A percentile compares a stretch with the other conserved stretches of the same genome.
Conservation (phyloP, 2,888 invertebrate species). For the Netelia fuscicornis region DNA sequence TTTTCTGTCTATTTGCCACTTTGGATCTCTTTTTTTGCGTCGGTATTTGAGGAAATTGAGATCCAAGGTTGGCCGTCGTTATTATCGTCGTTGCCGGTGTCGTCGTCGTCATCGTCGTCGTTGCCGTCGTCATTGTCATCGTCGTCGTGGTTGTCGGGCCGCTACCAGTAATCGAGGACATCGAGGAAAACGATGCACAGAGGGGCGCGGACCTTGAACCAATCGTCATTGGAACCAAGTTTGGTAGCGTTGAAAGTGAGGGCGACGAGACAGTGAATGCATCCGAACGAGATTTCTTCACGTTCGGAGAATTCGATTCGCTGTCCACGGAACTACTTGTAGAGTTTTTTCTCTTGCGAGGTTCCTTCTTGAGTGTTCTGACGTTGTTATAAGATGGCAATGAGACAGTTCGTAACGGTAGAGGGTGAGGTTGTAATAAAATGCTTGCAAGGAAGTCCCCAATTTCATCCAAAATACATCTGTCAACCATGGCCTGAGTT, state of each 20-base stretch:
- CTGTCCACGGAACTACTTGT: constrained; percentile 85
- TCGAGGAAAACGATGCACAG: constrained; percentile 1
- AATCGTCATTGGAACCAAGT: not conserved
- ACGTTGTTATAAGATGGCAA: constrained; percentile 71
- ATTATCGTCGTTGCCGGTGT: not conserved
- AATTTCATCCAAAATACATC: constrained; percentile 90
- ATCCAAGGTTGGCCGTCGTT: not conserved
- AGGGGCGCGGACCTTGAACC: constrained; percentile 17
- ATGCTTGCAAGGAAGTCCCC: constrained; percentile 88
- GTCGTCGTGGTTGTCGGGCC: not conserved
- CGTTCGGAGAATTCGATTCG: constrained; percentile 85
- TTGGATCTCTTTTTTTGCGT: constrained; percentile 76
- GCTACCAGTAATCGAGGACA: not conserved
- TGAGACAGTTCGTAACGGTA: constrained; percentile 84
- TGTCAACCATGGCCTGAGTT: constrained; percentile 92
- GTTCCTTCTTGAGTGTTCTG: constrained; percentile 79
- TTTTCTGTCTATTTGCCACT: constrained; percentile 74
- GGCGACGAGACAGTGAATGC: constrained; percentile 75
- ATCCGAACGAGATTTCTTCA: constrained; percentile 83
- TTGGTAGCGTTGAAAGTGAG: constrained; percentile 56
- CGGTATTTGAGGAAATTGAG: constrained; percentile 68
- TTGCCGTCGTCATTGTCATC: not conserved
- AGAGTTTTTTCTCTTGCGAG: constrained; percentile 86
- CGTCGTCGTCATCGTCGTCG: not conserved
- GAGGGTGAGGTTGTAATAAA: constrained; percentile 87